phyloP scores from a whole-genome alignment of 1,140 invertebrate species.

The Ceratitis capitata region DNA sequence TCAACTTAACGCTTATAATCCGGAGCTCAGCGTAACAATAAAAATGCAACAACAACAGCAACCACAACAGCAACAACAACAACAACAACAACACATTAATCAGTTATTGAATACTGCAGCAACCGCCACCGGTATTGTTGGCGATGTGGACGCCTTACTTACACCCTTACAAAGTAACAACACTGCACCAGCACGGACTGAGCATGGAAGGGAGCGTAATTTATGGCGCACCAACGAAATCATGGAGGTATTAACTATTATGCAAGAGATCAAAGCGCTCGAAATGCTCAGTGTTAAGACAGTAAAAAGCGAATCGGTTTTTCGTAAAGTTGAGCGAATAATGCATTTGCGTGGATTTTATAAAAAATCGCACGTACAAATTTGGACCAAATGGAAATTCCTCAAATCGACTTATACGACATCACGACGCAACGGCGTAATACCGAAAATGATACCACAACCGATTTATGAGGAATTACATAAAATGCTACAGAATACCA shows the following conservation, averaged over 20 bases:
- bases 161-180: slow-evolving; percentile 51
- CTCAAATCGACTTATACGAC: slow-evolving; percentile 62
- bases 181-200: background rate
- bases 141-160: slow-evolving; percentile 57
- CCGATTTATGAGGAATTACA: slow-evolving; percentile 56
- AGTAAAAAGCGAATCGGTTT: slow-evolving; percentile 57
- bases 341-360: slow-evolving; percentile 57
- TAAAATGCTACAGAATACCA: slow-evolving; percentile 48
- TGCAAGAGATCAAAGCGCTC: slow-evolving; percentile 57
- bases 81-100: slow-evolving; percentile 49
- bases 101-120: slow-evolving; percentile 54
- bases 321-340: slow-evolving; percentile 54
- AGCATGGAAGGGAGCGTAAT: slow-evolving; percentile 54
- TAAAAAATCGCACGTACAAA: slow-evolving; percentile 60
- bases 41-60: slow-evolving; percentile 41
- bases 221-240: slow-evolving; percentile 61
- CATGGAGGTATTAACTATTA: slow-evolving; percentile 58
- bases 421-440: slow-evolving; percentile 50
- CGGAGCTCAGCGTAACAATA: background rate
- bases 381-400: slow-evolving; percentile 64
- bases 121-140: slow-evolving; percentile 53
- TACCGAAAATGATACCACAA: slow-evolving; percentile 58
- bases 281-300: slow-evolving; percentile 58
- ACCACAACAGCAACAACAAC: slow-evolving; percentile 41
- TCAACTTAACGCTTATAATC: slow-evolving; percentile 4